Evolutionary conservation across 2,797 vertebrate species (phyloP).

Genomic region (Halcyon badia): DNA sequence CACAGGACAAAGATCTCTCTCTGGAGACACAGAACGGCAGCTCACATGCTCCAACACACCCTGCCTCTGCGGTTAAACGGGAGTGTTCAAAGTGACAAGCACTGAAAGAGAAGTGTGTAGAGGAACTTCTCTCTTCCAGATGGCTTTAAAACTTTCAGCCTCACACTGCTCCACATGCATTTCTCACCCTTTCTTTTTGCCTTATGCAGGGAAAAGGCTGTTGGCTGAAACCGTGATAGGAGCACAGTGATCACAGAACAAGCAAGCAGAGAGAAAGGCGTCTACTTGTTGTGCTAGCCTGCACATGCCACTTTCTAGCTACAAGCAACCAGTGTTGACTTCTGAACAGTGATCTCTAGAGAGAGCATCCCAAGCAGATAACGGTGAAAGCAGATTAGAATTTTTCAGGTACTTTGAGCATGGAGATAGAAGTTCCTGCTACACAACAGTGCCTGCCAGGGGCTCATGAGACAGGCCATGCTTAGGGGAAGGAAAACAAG

Average conservation of each 20-base stretch:
- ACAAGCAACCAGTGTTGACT: not conserved
- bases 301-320: not conserved
- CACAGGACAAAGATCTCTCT: not conserved
- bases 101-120: not conserved
- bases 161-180: fast-evolving
- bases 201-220: not conserved
- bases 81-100: not conserved
- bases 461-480: not conserved
- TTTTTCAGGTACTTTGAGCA: fast-evolving
- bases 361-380: not conserved
- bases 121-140: not conserved
- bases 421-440: not conserved
- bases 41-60: not conserved
- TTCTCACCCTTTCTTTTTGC: not conserved
- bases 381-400: not conserved
- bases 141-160: not conserved
- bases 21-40: fast-evolving
- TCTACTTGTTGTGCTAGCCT: not conserved
- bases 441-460: not conserved
- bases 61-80: not conserved
- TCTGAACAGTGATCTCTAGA: not conserved
- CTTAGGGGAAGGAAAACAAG: not conserved
- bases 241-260: not conserved
- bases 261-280: not conserved
- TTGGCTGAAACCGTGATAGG: not conserved